A percentile compares a stretch with the other conserved stretches of the same genome.
Evolutionary conservation across 2,888 invertebrate genomes (phyloP).

Genomic region (Sialis fuliginosa): DNA sequence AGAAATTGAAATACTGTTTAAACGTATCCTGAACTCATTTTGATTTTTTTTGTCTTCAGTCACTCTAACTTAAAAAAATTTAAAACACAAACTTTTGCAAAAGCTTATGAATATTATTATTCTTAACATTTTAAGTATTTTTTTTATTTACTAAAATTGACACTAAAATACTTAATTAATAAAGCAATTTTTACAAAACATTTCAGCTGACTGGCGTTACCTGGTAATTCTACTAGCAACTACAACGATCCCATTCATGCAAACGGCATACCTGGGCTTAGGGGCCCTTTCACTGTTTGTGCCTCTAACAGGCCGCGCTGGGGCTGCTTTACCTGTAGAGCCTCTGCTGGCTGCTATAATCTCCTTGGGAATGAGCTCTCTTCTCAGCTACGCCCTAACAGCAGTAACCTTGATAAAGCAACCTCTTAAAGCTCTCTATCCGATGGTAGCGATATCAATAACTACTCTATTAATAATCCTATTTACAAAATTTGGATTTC

Average conservation of each 20-base stretch:
- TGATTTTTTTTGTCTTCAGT: no score
- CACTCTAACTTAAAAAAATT: no score
- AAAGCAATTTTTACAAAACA: no score
- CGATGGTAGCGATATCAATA: conserved; percentile 31
- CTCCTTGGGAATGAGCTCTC: conserved; percentile 24
- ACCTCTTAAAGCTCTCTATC: conserved; percentile 31
- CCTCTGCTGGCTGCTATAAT: conserved; percentile 37
- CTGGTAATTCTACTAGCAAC: no score
- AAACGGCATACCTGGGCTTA: conserved; percentile 50
- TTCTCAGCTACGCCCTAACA: conserved; percentile 28
- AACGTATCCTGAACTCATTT: not conserved
- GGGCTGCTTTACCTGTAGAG: conserved; percentile 52
- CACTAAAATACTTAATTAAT: no score
- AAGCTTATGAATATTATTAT: no score
- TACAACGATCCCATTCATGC: conserved; percentile 35
- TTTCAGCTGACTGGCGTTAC: no score
- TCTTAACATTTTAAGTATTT: no score
- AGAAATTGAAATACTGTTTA: not conserved
- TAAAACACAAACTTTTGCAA: no score
- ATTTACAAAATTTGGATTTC: conserved; percentile 52
- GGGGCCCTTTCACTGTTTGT: conserved; percentile 55
- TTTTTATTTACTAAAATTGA: no score
- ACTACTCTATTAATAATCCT: conserved; percentile 35
- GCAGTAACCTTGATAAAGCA: conserved; percentile 28
- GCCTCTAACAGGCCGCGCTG: conserved; percentile 66